phyloP scores from a whole-genome alignment of 1,140 invertebrate genomes.

The Nebria ingens region DNA sequence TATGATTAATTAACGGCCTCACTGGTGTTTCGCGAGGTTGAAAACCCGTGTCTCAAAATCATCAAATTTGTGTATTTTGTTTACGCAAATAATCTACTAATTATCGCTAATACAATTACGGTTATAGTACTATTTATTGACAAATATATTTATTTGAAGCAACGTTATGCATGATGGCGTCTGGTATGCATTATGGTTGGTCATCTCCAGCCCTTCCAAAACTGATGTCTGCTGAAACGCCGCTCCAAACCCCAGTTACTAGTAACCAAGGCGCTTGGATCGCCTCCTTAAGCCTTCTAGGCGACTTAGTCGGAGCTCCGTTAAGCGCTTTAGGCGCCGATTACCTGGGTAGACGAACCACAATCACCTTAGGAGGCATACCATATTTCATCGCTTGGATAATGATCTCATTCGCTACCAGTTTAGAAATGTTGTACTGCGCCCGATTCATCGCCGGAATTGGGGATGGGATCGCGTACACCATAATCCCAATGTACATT shows the following conservation, averaged over 20 bases:
- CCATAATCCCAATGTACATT: constrained; percentile 14
- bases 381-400: constrained; percentile 51
- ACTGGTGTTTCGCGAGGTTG: too few relatives aligned
- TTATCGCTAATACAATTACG: too few relatives aligned
- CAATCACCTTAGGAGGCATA: constrained; percentile 40
- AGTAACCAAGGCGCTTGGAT: constrained; percentile 42
- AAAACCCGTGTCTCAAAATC: too few relatives aligned
- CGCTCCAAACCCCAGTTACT: constrained; percentile 19
- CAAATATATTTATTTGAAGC: background rate
- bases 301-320: constrained; percentile 44
- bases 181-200: constrained; percentile 34
- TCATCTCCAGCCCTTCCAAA: constrained; percentile 44
- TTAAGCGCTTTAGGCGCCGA: constrained; percentile 41
- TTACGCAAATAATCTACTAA: too few relatives aligned
- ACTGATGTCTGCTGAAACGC: constrained; percentile 24
- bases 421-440: constrained; percentile 33
- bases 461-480: constrained; percentile 16
- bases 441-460: constrained; percentile 28
- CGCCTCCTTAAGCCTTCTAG: constrained; percentile 45
- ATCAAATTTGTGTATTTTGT: too few relatives aligned
- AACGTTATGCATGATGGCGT: background rate
- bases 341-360: constrained; percentile 45
- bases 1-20: too few relatives aligned
- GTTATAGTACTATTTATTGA: background rate
- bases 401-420: constrained; percentile 36